phyloP scores from a whole-genome alignment of 2,888 invertebrate genomes.

The Chymomyza procnemis region DNA sequence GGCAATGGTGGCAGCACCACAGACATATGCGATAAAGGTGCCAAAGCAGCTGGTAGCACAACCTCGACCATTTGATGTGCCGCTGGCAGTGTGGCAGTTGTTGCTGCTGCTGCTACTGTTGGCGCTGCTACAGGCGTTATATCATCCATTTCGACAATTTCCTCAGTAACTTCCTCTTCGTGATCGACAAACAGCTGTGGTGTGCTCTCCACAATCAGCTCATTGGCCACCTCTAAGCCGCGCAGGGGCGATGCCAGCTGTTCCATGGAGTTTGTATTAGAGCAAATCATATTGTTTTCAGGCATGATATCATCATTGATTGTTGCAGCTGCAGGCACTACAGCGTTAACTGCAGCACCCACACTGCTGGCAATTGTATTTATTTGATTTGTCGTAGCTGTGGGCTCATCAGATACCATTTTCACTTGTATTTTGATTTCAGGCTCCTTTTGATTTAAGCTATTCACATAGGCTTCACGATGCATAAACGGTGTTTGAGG shows the following conservation, averaged over 20 bases:
- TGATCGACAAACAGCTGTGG: constrained; percentile 74
- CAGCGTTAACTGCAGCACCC: constrained; percentile 27
- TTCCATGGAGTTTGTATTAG: not conserved
- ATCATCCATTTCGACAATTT: constrained; percentile 51
- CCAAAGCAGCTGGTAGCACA: constrained; percentile 48
- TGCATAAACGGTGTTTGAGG: constrained; percentile 70
- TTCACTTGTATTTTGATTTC: constrained; percentile 78
- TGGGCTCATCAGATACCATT: constrained; percentile 75
- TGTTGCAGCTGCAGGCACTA: constrained; percentile 10
- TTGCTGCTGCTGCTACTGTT: constrained; percentile 31
- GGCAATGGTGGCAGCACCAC: constrained; percentile 51
- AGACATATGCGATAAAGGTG: constrained; percentile 48
- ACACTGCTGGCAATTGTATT: not conserved
- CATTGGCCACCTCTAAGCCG: constrained; percentile 50
- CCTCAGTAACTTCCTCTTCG: constrained; percentile 75
- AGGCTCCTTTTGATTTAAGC: constrained; percentile 77
- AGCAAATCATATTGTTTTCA: constrained; percentile 3
- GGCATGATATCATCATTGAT: not conserved
- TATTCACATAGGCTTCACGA: constrained; percentile 74
- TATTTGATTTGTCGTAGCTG: constrained; percentile 2
- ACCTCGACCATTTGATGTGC: constrained; percentile 54
- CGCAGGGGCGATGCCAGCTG: not conserved
- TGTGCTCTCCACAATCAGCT: constrained; percentile 59
- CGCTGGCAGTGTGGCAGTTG: constrained; percentile 26
- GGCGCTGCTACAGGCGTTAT: constrained; percentile 31